Evolutionary conservation across 2,888 invertebrate species (phyloP).

Genomic region (Unio pictorum): DNA sequence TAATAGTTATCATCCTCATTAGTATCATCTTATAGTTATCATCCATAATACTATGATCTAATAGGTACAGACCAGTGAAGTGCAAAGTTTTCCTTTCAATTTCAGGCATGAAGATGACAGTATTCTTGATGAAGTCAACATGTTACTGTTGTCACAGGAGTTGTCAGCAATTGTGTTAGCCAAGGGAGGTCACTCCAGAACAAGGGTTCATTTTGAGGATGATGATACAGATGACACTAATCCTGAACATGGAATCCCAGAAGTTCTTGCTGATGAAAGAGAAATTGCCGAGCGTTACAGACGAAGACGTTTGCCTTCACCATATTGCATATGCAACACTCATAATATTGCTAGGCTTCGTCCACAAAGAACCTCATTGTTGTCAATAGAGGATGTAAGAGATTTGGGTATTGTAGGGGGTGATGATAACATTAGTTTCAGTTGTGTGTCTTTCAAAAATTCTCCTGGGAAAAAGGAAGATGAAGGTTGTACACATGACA

Average conservation of each 20-base stretch:
- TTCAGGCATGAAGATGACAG: conserved; percentile 15
- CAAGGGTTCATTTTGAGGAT: conserved; percentile 15
- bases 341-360: conserved; percentile 10
- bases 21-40: too few relatives aligned
- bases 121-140: conserved; percentile 27
- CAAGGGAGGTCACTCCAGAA: conserved; percentile 11
- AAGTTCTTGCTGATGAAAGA: conserved; percentile 22
- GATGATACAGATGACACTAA: conserved; percentile 49
- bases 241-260: conserved; percentile 30
- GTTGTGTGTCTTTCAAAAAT: too few relatives aligned
- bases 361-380: conserved; percentile 37
- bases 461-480: too few relatives aligned
- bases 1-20: too few relatives aligned
- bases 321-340: conserved; percentile 16
- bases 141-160: conserved; percentile 24
- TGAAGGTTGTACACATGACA: too few relatives aligned
- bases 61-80: neutral
- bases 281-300: conserved; percentile 35
- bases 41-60: too few relatives aligned
- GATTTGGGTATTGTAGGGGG: too few relatives aligned
- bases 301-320: conserved; percentile 29
- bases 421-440: too few relatives aligned
- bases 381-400: neutral
- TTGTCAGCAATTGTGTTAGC: conserved; percentile 6
- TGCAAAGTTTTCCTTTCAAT: neutral